Evolutionary conservation across 53 echinoderm and acorn worm genomes (phyloP), one percentile per base, ranked within the genome.

Genomic region (Holothuria leucospilota): DNA sequence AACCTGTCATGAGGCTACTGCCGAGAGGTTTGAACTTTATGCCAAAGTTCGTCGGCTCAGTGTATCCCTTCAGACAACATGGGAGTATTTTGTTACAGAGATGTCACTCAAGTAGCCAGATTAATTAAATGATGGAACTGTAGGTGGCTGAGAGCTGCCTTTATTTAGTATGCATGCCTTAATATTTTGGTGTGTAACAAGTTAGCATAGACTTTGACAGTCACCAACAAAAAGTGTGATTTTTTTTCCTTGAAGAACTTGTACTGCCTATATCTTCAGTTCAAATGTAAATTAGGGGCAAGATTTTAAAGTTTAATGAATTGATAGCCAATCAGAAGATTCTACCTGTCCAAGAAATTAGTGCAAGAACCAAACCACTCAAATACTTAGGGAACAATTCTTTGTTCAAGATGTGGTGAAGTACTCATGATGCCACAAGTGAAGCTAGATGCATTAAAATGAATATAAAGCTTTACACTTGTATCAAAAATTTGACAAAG

Each of bases 211-310:
- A 49, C 75, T 75, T 51, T 75, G 75, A 75, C 75, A 75, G 52
- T 46, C 39, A 40, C 51, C 18, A 25, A 51, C 26, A 14, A 75
- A 52, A 46, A 21, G 75, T 75, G 75, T 75, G 82, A 90, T 86
- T 68, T 69, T 71, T 90, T 68, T 78, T 62, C 63, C 62, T 90
- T 90, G 81, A 56, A 56, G 18, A 56, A 16, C 56, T 56, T 56
- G 56, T 16, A 56, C 18, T 11, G 52, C 7, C 7, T 11, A 46
- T 18, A 1, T 56, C 18, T 79, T 86, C 78, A 52, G 68, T 87
- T 63, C 81, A 86, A 87, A 90, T 86, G 90, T 82, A 86, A 86
- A 86, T 86, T 90, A 70, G 79, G 56, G 75, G 56, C 82, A 61
- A 21, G 39, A 81, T 81, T 81, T 63, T 39, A 81, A 81, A 63